These are phyloP conservation scores for Chrysina gloriosa DNA, from an alignment of 2,888 invertebrate genomes.

Conservation along the genomic window DNA sequence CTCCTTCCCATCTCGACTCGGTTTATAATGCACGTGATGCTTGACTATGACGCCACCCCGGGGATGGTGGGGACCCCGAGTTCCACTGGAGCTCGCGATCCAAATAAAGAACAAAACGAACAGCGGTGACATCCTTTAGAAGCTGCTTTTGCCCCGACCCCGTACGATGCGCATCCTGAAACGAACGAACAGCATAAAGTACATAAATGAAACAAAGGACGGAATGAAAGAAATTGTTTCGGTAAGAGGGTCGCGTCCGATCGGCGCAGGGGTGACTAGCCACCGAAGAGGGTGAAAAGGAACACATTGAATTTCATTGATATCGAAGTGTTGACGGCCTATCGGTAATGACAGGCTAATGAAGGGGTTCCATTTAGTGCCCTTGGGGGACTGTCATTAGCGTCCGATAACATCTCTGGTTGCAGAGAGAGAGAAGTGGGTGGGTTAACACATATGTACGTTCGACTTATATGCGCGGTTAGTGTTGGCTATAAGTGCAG, in stretches of 20 bases:
- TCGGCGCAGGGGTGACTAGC: conserved; percentile 7
- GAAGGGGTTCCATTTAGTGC: conserved; percentile 58
- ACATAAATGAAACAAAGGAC: conserved; percentile 13
- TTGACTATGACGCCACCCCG: conserved; percentile 65
- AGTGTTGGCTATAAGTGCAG: conserved; percentile 63
- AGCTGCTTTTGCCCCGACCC: conserved; percentile 18
- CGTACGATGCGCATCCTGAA: conserved; percentile 28
- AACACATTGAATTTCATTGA: conserved; percentile 61
- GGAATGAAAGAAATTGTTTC: conserved; percentile 11
- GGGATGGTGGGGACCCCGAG: conserved; percentile 77
- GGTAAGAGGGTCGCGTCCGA: background rate
- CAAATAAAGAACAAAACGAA: conserved; percentile 41
- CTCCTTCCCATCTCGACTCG: conserved; percentile 64
- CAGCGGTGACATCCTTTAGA: conserved; percentile 34
- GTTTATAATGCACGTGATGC: conserved; percentile 72
- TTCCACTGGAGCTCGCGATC: conserved; percentile 47
- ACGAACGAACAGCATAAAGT: conserved; percentile 11
- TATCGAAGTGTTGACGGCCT: conserved; percentile 61
- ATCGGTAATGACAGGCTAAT: conserved; percentile 62
- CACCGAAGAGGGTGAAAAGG: conserved; percentile 12
- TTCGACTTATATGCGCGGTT: conserved; percentile 46
- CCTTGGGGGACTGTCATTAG: conserved; percentile 62
- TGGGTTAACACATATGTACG: conserved; percentile 59
- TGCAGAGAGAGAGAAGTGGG: conserved; percentile 58
- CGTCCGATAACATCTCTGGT: conserved; percentile 64